A percentile compares a stretch with the other conserved stretches of the same genome.
Evolutionary conservation across 1,140 invertebrate genomes (phyloP).

Genomic region (Nebria ingens): DNA sequence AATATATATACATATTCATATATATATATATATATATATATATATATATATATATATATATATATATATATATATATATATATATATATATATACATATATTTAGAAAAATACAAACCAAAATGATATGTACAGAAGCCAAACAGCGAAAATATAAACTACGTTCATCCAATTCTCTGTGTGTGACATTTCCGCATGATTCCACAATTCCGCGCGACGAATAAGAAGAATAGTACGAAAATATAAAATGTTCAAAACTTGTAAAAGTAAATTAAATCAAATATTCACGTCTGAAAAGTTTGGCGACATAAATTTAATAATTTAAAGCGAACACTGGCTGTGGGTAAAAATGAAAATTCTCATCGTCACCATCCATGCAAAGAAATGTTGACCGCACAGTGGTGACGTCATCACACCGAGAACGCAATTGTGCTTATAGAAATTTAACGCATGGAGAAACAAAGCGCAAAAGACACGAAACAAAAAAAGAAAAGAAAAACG

Average conservation of each 20-base stretch:
- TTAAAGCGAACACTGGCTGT: conserved; percentile 4
- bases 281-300: conserved; percentile 6
- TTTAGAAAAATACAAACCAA: too few relatives aligned
- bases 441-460: conserved; percentile 4
- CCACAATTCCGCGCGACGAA: not conserved
- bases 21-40: too few relatives aligned
- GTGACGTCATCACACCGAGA: not conserved
- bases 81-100: too few relatives aligned
- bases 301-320: conserved; percentile 8
- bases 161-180: not conserved
- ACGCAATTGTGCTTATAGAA: conserved; percentile 6
- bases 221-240: conserved; percentile 3
- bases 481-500: not conserved
- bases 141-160: too few relatives aligned
- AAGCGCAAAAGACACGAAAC: not conserved
- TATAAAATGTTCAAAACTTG: conserved; percentile 5
- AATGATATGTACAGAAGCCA: too few relatives aligned
- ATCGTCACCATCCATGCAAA: not conserved
- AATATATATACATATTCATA: too few relatives aligned
- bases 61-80: too few relatives aligned
- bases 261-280: conserved; percentile 9
- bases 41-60: too few relatives aligned
- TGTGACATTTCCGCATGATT: not conserved
- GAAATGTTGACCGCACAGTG: conserved; percentile 1
- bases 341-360: not conserved